These are phyloP conservation scores for Sepiola atlantica DNA, from an alignment of 2,888 invertebrate genomes.

Conservation along the genomic window DNA sequence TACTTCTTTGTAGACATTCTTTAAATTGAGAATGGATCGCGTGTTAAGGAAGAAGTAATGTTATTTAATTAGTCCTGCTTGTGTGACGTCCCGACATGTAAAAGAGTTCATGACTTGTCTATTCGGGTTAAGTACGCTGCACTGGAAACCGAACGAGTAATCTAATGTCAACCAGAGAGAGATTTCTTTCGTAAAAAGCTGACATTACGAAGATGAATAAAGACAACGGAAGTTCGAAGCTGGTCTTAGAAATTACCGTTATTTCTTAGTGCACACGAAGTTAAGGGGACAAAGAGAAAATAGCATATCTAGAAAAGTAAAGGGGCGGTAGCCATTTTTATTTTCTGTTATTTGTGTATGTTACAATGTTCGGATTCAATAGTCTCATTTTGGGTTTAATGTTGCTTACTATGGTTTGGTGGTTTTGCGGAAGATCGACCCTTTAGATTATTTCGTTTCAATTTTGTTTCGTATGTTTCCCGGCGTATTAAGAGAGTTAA, in stretches of 20 bases:
- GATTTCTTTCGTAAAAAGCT: background rate
- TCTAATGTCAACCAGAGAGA: background rate
- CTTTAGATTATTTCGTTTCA: too few species aligned
- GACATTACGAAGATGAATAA: background rate
- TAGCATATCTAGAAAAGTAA: background rate
- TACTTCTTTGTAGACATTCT: background rate
- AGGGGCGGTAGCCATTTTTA: background rate
- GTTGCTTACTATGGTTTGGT: too few species aligned
- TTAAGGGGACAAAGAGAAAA: background rate
- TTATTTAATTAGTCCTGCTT: slow-evolving; percentile 8
- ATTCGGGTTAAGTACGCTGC: background rate
- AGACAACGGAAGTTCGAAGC: background rate
- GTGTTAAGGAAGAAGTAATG: background rate
- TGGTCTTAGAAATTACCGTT: background rate
- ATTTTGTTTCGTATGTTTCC: too few species aligned
- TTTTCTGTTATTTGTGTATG: too few species aligned
- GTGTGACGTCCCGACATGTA: background rate
- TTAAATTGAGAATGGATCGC: background rate
- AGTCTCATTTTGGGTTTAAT: too few species aligned
- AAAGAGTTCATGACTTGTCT: background rate
- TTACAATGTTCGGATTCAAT: too few species aligned
- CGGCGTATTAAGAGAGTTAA: too few species aligned
- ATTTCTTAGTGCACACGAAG: background rate
- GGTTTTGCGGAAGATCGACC: too few species aligned
- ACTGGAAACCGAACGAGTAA: background rate